Conservation (phyloP, 92 coral and sea anemone genomes). For the Zoanthus gigantus region DNA sequence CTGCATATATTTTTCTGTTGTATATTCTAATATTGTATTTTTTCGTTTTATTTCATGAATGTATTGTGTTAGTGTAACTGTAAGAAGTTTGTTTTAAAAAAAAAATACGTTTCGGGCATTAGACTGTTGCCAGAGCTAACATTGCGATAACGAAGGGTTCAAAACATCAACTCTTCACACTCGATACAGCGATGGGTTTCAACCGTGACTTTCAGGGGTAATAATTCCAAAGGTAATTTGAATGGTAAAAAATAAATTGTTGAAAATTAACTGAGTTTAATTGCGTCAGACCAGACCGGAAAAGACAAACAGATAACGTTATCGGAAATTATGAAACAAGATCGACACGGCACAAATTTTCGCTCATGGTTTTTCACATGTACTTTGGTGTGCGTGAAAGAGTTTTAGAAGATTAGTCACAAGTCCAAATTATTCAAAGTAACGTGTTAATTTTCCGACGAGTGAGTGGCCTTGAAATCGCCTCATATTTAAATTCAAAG, state of each 20-base stretch:
- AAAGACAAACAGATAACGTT: neutral
- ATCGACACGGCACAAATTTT: neutral
- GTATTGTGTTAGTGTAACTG: too few relatives aligned
- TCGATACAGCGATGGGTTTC: too few relatives aligned
- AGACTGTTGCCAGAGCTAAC: too few relatives aligned
- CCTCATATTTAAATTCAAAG: neutral
- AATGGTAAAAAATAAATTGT: neutral
- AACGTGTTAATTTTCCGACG: neutral
- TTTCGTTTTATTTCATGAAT: too few relatives aligned
- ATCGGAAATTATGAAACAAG: neutral
- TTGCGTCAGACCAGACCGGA: neutral
- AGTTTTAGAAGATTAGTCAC: neutral
- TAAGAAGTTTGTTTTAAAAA: too few relatives aligned
- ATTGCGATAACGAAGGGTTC: too few relatives aligned
- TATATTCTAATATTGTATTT: too few relatives aligned
- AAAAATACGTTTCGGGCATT: too few relatives aligned
- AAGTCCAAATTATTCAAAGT: neutral
- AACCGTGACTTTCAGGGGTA: too few relatives aligned
- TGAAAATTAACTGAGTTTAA: neutral
- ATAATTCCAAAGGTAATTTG: too few relatives aligned
- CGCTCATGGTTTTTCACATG: neutral
- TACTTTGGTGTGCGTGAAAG: neutral
- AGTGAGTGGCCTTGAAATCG: neutral
- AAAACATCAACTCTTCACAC: too few relatives aligned
- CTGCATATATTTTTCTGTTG: too few relatives aligned